phyloP scores from a whole-genome alignment of 2,888 invertebrate genomes.

The Trypoxylon attenuatum region DNA sequence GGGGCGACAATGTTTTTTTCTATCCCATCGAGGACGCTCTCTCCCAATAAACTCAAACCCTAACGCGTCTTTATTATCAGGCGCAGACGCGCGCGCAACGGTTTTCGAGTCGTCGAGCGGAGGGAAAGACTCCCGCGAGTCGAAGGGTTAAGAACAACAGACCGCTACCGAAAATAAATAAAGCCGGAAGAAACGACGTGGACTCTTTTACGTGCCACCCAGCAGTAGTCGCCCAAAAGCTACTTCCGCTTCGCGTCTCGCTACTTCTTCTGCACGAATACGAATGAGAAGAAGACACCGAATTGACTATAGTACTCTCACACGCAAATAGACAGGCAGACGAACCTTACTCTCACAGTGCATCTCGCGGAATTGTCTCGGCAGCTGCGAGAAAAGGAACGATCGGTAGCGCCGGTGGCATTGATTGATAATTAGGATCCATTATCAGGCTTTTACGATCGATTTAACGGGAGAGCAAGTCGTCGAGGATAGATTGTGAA shows the following conservation, averaged over 20 bases:
- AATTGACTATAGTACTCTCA: not conserved
- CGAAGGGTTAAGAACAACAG: slow-evolving; percentile 35
- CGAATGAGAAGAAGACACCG: too few relatives aligned
- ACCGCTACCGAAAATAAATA: slow-evolving; percentile 42
- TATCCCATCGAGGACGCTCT: slow-evolving; percentile 9
- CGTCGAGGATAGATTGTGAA: slow-evolving; percentile 9
- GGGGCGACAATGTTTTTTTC: slow-evolving; percentile 16
- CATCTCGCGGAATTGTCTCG: too few relatives aligned
- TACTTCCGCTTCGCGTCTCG: slow-evolving; percentile 12
- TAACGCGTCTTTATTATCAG: slow-evolving; percentile 40
- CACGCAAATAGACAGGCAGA: not conserved
- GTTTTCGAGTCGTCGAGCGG: slow-evolving; percentile 9
- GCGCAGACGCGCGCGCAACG: slow-evolving; percentile 8
- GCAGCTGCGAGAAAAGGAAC: too few relatives aligned
- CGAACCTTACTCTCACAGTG: too few relatives aligned
- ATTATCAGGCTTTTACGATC: too few relatives aligned
- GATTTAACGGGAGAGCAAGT: not conserved
- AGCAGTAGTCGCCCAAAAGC: not conserved
- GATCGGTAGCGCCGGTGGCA: too few relatives aligned
- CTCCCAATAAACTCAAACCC: slow-evolving; percentile 12
- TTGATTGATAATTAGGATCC: too few relatives aligned
- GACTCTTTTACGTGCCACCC: slow-evolving; percentile 8
- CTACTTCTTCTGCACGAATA: too few relatives aligned
- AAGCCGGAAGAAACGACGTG: slow-evolving; percentile 23
- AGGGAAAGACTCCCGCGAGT: slow-evolving; percentile 9